Evolutionary conservation across 30 jellyfish, hydroid and myxozoan genomes (phyloP).

Genomic region (Mastigias papua): DNA sequence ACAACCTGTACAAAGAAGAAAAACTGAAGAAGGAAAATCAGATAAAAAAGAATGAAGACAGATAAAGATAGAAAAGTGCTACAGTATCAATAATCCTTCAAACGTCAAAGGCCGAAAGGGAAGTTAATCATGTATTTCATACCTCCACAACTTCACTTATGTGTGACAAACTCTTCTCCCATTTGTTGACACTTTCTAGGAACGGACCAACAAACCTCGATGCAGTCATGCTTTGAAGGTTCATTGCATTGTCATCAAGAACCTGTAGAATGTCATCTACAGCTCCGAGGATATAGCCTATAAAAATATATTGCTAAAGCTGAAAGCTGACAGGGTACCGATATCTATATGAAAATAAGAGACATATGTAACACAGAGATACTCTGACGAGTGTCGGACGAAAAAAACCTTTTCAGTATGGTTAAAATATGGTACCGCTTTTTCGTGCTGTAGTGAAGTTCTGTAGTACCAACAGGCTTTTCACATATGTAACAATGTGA

Average conservation of each 20-base stretch:
- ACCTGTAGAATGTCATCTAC: slow-evolving; percentile 92
- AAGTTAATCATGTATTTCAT: no score
- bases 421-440: no score
- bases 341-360: no score
- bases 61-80: neutral
- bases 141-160: slow-evolving; percentile 99
- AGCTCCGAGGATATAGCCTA: slow-evolving; percentile 95
- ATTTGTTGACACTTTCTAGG: slow-evolving; percentile 88
- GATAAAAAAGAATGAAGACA: neutral
- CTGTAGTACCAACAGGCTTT: no score
- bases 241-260: slow-evolving; percentile 96
- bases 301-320: neutral
- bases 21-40: neutral
- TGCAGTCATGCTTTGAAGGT: slow-evolving; percentile 98
- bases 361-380: no score
- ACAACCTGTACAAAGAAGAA: no score
- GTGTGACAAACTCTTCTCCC: slow-evolving; percentile 96
- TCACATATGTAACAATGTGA: no score
- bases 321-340: neutral
- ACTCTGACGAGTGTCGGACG: no score
- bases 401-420: no score
- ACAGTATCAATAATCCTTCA: no score
- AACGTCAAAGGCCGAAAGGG: no score
- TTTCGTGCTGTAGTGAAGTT: no score
- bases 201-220: slow-evolving; percentile 98